Percentiles rank a stretch among this genome's conserved stretches.
phyloP scores from a whole-genome alignment of 2,888 invertebrate species.

The Cyrtodaria siliqua region DNA sequence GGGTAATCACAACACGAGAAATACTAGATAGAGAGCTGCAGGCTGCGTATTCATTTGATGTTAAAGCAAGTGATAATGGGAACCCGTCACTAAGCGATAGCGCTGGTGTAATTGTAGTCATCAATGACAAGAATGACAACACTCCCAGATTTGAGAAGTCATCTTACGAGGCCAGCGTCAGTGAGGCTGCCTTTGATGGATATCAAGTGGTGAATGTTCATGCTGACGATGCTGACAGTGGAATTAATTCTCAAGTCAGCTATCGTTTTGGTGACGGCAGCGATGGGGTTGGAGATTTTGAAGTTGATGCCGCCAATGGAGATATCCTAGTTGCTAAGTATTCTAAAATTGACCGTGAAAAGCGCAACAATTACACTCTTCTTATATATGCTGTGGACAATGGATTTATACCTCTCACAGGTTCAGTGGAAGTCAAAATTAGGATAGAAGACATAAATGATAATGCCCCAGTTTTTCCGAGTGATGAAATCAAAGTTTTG shows the following conservation, averaged over 20 bases:
- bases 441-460: slow-evolving; percentile 98
- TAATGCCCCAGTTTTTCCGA: slow-evolving; percentile 95
- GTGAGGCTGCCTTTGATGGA: slow-evolving; percentile 96
- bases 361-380: slow-evolving; percentile 93
- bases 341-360: slow-evolving; percentile 96
- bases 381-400: slow-evolving; percentile 96
- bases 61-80: slow-evolving; percentile 97
- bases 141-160: slow-evolving; percentile 94
- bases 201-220: slow-evolving; percentile 96
- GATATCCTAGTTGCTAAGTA: slow-evolving; percentile 95
- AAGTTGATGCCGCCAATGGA: slow-evolving; percentile 96
- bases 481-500: slow-evolving; percentile 94
- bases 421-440: slow-evolving; percentile 92
- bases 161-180: slow-evolving; percentile 94
- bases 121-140: slow-evolving; percentile 99
- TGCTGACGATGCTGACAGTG: slow-evolving; percentile 95
- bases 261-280: slow-evolving; percentile 87
- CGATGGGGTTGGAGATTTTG: slow-evolving; percentile 94
- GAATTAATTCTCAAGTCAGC: slow-evolving; percentile 94
- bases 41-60: slow-evolving; percentile 92
- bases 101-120: slow-evolving; percentile 94
- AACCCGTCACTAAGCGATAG: slow-evolving; percentile 96
- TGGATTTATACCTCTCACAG: slow-evolving; percentile 90
- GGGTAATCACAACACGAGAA: slow-evolving; percentile 95
- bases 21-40: slow-evolving; percentile 94